Conservation (phyloP, 2,113 vertebrate species). For the Labrus mixtus region DNA sequence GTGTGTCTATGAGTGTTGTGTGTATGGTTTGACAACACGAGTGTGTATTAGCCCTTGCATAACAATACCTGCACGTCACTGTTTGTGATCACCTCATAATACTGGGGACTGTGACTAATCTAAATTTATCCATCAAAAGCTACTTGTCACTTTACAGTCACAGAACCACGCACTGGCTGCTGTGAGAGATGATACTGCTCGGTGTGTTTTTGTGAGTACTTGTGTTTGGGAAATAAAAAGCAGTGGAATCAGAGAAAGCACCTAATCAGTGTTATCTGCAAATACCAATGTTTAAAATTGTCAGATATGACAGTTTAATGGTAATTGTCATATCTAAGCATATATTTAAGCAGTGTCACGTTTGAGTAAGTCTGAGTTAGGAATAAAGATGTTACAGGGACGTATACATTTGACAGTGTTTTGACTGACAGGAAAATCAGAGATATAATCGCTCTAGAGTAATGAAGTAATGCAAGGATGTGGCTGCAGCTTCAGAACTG, state of each 20-base stretch:
- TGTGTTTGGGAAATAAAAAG: background rate
- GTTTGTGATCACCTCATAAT: slow-evolving; percentile 24
- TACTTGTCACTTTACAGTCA: slow-evolving; percentile 50
- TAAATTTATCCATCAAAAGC: slow-evolving; percentile 54
- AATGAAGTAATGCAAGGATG: no score
- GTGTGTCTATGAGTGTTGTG: background rate
- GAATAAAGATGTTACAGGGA: no score
- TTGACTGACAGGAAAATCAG: no score
- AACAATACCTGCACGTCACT: slow-evolving; percentile 9
- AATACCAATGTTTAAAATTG: slow-evolving; percentile 3
- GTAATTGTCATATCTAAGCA: no score
- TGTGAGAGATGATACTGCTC: background rate
- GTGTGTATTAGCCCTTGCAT: background rate
- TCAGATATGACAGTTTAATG: background rate
- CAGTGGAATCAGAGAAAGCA: background rate
- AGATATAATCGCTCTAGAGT: no score
- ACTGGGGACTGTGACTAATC: slow-evolving; percentile 48
- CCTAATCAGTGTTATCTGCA: background rate
- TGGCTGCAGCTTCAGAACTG: no score
- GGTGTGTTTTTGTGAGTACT: background rate
- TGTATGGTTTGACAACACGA: background rate
- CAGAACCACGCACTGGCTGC: slow-evolving; percentile 7
- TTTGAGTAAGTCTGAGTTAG: no score
- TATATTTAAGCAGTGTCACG: no score
- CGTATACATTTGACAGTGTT: no score